Base-by-base conservation (phyloP, 2,113 vertebrate species). In the Syngnathus typhle region DNA sequence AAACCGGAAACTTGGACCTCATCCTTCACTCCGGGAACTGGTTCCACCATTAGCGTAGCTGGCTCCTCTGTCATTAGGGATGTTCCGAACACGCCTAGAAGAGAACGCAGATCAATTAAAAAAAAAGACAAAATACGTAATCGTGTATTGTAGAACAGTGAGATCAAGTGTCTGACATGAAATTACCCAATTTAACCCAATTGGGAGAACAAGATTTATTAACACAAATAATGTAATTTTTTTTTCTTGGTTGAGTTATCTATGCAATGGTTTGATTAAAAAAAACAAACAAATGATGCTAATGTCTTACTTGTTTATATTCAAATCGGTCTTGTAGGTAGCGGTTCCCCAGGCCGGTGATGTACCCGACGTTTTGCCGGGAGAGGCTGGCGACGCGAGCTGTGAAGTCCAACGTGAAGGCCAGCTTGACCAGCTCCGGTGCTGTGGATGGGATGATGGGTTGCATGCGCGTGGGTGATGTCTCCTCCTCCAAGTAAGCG, bases 301-400 rank as follows among this genome's bases (percentile, higher is more conserved):
- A 41, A 63, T n/a, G 49, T 65, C 74, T 72, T 55, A 87, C 78
- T 77, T 89, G 88, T 27, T 21, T 82, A 58, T 92, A 92, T 2
- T 76, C 70, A 1, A 94, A 92, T 0, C 88, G 84, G 27, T 93
- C 91, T 0, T 82, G 84, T 6, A 93, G 81, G 69, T 93, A 94
- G 2, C 87, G 89, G 16, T 82, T 87, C 5, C 93, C 91, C 0
- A 94, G 92, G 67, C 93, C 91, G 67, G 94, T 93, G 70, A 98
- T 89, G 73, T 92, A 89, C 23, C 90, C 87, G 1, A 91, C 66
- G 0, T 92, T 72, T 39, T 93, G 93, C 64, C 69, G 88, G 37
- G 90, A 91, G 59, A 92, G 90, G 1, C 85, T 82, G 0, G 91
- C 90, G 19, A 94, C 80, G 67, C 76, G 90, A 76, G 93, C 93